Conservation (phyloP, 2,797 vertebrate genomes). For the Scarus forsteni region DNA sequence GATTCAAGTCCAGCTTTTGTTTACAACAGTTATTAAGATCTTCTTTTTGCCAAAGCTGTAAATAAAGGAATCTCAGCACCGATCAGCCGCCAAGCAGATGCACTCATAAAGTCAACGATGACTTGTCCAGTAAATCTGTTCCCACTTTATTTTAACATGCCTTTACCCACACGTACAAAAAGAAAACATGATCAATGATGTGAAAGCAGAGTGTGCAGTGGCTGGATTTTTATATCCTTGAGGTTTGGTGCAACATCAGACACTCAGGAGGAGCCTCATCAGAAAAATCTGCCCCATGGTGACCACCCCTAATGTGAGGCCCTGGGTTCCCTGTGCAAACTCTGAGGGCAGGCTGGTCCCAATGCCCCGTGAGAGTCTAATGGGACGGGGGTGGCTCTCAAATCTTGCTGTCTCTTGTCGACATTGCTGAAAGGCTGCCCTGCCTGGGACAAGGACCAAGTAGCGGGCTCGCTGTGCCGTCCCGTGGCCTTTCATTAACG, state of each 20-base stretch:
- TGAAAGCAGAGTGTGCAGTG: slow-evolving; percentile 18
- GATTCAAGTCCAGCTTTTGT: slow-evolving; percentile 8
- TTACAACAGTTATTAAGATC: slow-evolving; percentile 15
- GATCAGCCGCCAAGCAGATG: slow-evolving; percentile 39
- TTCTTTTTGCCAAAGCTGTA: slow-evolving; percentile 29
- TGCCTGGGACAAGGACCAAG: slow-evolving; percentile 52
- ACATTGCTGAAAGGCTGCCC: slow-evolving; percentile 59
- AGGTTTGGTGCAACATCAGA: slow-evolving; percentile 36
- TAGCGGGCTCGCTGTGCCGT: slow-evolving; percentile 48
- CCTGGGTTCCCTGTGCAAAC: slow-evolving; percentile 30
- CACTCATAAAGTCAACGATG: slow-evolving; percentile 40
- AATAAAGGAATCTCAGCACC: slow-evolving; percentile 35
- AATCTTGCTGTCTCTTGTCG: slow-evolving; percentile 45
- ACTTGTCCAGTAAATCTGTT: slow-evolving; percentile 55
- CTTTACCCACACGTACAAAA: slow-evolving; percentile 28
- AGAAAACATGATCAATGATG: slow-evolving; percentile 29
- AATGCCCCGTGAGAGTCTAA: slow-evolving; percentile 16
- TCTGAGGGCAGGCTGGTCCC: slow-evolving; percentile 18
- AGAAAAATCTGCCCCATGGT: slow-evolving; percentile 29
- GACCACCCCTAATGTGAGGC: slow-evolving; percentile 24
- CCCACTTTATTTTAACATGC: slow-evolving; percentile 30
- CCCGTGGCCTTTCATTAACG: slow-evolving; percentile 63
- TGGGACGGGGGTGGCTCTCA: slow-evolving; percentile 28
- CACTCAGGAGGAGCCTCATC: slow-evolving; percentile 25
- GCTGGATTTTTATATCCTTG: slow-evolving; percentile 43